A percentile compares a stretch with the other conserved stretches of the same genome.
Evolutionary conservation across 2,113 vertebrate species (phyloP).

Genomic region (Picathartes gymnocephalus): DNA sequence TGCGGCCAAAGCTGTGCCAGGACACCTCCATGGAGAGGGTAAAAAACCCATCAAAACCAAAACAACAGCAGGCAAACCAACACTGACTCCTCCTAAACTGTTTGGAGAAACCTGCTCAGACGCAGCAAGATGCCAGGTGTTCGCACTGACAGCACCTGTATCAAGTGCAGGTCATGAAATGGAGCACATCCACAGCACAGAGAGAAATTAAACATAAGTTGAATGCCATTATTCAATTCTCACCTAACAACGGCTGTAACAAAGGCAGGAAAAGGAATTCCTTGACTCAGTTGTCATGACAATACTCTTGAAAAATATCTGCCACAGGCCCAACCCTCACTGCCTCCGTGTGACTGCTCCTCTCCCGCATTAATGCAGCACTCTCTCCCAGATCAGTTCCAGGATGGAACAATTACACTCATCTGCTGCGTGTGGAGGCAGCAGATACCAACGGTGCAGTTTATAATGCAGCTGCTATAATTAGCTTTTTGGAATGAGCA

Average conservation of each 20-base stretch:
- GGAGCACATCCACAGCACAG: not conserved
- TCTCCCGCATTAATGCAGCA: not conserved
- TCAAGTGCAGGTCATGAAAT: not conserved
- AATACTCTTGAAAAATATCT: not conserved
- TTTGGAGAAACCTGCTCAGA: not conserved
- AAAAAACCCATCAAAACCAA: not conserved
- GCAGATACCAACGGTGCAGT: not conserved
- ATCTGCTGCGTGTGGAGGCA: not conserved
- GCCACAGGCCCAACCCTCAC: not conserved
- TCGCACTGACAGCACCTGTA: not conserved
- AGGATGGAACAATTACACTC: not conserved
- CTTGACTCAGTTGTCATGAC: constrained; percentile 54
- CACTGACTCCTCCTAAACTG: too few species aligned
- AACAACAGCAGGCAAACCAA: not conserved
- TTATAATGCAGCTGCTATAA: not conserved
- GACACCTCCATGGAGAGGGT: rapidly evolving
- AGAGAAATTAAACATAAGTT: not conserved
- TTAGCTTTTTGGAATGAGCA: not conserved
- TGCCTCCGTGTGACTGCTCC: not conserved
- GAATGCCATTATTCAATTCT: not conserved
- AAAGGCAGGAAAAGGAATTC: constrained; percentile 9
- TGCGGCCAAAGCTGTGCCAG: not conserved
- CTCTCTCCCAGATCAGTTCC: not conserved
- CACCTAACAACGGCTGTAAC: not conserved
- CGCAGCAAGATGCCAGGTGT: not conserved